These are phyloP conservation scores for Condylura cristata DNA, from an alignment of 2,113 vertebrate species.

Conservation along the genomic window DNA sequence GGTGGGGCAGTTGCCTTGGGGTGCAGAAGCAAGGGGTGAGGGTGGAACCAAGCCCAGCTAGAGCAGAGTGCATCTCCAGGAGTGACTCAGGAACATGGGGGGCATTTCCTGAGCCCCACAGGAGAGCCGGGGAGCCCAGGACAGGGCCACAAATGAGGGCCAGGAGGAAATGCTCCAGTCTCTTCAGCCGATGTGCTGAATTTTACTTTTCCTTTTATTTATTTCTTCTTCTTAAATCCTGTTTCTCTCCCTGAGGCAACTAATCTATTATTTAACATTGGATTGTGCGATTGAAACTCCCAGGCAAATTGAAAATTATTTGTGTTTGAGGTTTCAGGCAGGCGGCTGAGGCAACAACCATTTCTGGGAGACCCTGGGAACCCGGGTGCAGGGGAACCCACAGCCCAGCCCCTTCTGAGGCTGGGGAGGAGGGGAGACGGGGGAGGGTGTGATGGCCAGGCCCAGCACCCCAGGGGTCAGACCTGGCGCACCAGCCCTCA, in stretches of 20 bases:
- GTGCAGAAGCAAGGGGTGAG: not conserved
- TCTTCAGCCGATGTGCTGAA: conserved; percentile 45
- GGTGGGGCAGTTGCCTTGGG: rapidly evolving
- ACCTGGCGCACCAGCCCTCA: not conserved
- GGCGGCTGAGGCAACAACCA: conserved; percentile 49
- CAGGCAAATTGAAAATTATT: conserved; percentile 79
- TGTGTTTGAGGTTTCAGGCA: conserved; percentile 67
- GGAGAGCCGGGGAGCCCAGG: not conserved
- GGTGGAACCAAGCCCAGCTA: not conserved
- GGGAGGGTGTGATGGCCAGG: too few relatives aligned
- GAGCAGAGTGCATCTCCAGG: too few relatives aligned
- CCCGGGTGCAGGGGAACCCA: not conserved
- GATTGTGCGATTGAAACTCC: conserved; percentile 78
- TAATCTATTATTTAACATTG: conserved; percentile 82
- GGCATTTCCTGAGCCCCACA: too few relatives aligned
- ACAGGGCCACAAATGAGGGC: not conserved
- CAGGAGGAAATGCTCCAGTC: not conserved
- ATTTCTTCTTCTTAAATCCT: conserved; percentile 81
- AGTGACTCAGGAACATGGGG: too few relatives aligned
- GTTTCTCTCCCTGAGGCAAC: conserved; percentile 76
- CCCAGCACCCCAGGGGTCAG: rapidly evolving
- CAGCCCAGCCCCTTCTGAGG: not conserved
- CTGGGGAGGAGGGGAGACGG: not conserved
- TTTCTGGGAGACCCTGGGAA: conserved; percentile 70
- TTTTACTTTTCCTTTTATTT: conserved; percentile 79